These are phyloP conservation scores for Coenonympha arcania DNA, from an alignment of 2,888 invertebrate genomes.

Conservation along the genomic window DNA sequence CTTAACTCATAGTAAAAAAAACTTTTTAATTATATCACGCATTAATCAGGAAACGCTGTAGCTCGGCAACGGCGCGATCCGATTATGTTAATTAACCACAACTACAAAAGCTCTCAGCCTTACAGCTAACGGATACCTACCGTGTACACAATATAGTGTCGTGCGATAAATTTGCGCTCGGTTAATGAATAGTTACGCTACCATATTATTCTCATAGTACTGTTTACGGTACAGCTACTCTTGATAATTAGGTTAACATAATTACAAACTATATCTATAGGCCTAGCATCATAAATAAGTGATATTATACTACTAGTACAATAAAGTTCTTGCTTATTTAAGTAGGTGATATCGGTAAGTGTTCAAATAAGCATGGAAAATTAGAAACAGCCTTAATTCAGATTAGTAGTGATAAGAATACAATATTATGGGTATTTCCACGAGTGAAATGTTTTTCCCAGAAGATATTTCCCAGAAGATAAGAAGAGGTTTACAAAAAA, in stretches of 20 bases:
- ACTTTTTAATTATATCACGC: too few relatives aligned
- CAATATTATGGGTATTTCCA: too few relatives aligned
- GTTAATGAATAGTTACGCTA: not conserved
- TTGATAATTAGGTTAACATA: not conserved
- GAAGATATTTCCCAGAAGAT: too few relatives aligned
- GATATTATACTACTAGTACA: too few relatives aligned
- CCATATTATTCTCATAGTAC: not conserved
- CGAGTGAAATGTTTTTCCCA: too few relatives aligned
- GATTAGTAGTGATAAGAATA: too few relatives aligned
- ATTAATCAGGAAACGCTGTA: constrained; percentile 12
- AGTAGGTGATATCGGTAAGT: too few relatives aligned
- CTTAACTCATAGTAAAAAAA: too few relatives aligned
- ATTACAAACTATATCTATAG: not conserved
- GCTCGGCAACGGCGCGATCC: constrained; percentile 21
- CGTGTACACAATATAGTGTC: constrained; percentile 4
- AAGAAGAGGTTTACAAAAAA: too few relatives aligned
- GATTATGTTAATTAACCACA: constrained; percentile 31
- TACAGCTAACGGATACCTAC: constrained; percentile 9
- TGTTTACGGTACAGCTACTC: not conserved
- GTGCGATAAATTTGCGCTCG: constrained; percentile 11
- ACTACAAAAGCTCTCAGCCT: constrained; percentile 21
- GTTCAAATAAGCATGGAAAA: too few relatives aligned
- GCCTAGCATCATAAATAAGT: not conserved
- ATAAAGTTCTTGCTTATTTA: too few relatives aligned
- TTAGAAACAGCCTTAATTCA: too few relatives aligned